Evolutionary conservation across 2,113 vertebrate species (phyloP).

Genomic region (Tamias sibiricus): DNA sequence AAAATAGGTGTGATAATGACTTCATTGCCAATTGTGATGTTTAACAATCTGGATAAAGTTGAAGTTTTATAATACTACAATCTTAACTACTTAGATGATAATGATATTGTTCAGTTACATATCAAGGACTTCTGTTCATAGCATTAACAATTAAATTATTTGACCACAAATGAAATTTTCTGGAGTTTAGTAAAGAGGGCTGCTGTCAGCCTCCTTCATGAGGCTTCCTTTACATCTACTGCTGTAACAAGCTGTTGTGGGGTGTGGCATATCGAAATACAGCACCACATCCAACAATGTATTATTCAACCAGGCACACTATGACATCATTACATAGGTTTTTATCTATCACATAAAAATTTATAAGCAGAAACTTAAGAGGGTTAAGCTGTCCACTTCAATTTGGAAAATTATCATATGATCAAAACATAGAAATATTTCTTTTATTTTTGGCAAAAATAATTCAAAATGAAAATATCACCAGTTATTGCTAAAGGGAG

Average conservation of each 20-base stretch:
- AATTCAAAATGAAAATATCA: conserved; percentile 46
- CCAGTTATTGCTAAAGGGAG: background rate
- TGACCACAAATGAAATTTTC: background rate
- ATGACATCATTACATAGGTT: conserved; percentile 39
- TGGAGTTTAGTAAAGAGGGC: background rate
- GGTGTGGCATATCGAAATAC: background rate
- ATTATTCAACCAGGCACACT: background rate
- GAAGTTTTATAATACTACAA: background rate
- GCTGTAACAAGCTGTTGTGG: background rate
- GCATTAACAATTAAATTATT: conserved; percentile 9
- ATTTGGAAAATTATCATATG: conserved; percentile 24
- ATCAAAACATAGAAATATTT: conserved; percentile 30
- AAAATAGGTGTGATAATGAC: background rate
- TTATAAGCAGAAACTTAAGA: conserved; percentile 58
- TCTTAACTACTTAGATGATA: background rate
- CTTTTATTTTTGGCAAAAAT: conserved; percentile 46
- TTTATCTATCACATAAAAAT: conserved; percentile 33
- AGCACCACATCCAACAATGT: background rate
- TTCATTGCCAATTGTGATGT: background rate
- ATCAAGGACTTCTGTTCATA: background rate
- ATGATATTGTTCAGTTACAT: background rate
- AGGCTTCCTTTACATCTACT: background rate
- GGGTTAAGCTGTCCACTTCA: conserved; percentile 29
- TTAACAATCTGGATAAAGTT: background rate
- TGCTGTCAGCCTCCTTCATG: background rate